Conservation (phyloP, 2,888 invertebrate species). For the Rhamnusium bicolor region DNA sequence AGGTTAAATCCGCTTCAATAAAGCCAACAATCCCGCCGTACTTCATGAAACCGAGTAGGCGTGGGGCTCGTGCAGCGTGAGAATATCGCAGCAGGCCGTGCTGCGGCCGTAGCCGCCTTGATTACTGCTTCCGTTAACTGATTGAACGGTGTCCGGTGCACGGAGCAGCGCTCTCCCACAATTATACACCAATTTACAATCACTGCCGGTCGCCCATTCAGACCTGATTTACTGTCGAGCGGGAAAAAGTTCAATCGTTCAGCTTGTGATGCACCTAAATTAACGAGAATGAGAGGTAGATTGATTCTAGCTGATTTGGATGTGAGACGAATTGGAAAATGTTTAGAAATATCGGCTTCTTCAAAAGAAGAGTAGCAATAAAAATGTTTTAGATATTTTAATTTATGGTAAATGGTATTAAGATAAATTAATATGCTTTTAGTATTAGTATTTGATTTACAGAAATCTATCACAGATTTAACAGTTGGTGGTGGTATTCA, state of each 20-base stretch:
- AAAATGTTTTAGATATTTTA: neutral
- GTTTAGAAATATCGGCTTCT: neutral
- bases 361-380: neutral
- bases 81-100: constrained; percentile 63
- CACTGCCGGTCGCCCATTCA: constrained; percentile 56
- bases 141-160: constrained; percentile 59
- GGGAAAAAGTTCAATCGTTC: constrained; percentile 18
- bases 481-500: no score
- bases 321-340: neutral
- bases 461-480: no score
- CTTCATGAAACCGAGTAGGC: constrained; percentile 58
- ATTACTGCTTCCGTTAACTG: constrained; percentile 68
- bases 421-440: neutral
- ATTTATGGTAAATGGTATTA: neutral
- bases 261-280: constrained; percentile 7
- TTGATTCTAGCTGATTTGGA: neutral
- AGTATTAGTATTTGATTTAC: neutral
- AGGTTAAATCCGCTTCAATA: constrained; percentile 5
- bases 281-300: neutral
- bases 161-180: constrained; percentile 60
- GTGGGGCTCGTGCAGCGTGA: constrained; percentile 70
- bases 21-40: constrained; percentile 28
- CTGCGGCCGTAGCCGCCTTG: constrained; percentile 62
- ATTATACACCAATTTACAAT: constrained; percentile 63
- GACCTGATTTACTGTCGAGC: constrained; percentile 22